Evolutionary conservation across 1,140 invertebrate genomes (phyloP), one percentile per base, ranked within the genome.

Genomic region (Zaprionus davidi): DNA sequence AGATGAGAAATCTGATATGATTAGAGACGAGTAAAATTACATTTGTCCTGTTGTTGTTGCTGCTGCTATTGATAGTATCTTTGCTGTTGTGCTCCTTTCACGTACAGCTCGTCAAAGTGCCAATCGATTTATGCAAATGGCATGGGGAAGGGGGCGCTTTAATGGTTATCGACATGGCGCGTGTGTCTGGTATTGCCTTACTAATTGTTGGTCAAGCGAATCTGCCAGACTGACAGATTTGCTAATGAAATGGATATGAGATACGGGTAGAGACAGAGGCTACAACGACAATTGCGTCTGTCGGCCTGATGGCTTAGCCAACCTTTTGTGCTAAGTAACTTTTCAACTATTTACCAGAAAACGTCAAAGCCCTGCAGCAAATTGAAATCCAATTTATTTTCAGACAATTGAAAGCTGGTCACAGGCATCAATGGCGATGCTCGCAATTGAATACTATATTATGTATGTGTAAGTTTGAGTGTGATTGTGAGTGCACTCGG

Each of bases 321-420:
- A 55, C 38, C 65, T 76, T 74, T 86, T 83, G 76, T 80, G 73
- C 78, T 69, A 49, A 60, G 63, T 66, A 68, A 70, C 56, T 70
- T 60, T 64, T 49, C 36, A 78, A 53, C 53, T 57, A 72, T 55
- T 85, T 49, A 24, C 44, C 38, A 83, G 79, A 83, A 49, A 70
- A 63, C 76, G 84, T 71, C 69, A 84, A 72, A 60, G 17, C 24
- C 31, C 44, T 44, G 41, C 70, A 67, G 71, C 20, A 28, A 74
- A 77, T 68, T 24, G 69, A 90, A 88, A 90, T 81, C 75, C 81
- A 90, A 90, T 88, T 90, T 90, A 90, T 76, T 90, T 82, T 58
- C 68, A 36, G 66, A 66, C 69, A 81, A 78, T 80, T 82, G 79
- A 73, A 55, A 71, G 53, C 55, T 66, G 31, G 70, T 60, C 67